These are phyloP conservation scores for Hippocampus mohnikei DNA, from an alignment of 2,113 vertebrate genomes.

Conservation along the genomic window DNA sequence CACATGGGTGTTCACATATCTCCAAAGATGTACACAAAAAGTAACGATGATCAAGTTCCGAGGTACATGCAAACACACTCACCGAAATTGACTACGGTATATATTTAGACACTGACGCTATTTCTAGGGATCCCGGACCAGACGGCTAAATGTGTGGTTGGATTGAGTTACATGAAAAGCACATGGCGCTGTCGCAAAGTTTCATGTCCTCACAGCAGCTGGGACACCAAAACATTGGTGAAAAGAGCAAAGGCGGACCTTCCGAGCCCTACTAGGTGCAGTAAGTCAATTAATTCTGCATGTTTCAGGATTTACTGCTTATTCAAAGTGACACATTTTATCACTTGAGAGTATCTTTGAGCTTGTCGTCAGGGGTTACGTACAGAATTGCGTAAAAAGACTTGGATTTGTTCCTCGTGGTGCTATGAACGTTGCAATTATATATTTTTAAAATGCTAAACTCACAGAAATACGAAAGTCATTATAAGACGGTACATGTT, in stretches of 20 bases:
- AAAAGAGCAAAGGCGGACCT: neutral
- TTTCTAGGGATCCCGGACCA: slow-evolving; percentile 48
- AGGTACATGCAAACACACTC: neutral
- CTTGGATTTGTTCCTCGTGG: neutral
- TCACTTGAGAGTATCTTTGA: neutral
- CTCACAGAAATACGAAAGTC: too few relatives aligned
- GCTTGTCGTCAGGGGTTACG: neutral
- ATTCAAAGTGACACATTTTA: neutral
- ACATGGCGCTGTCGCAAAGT: slow-evolving; percentile 14
- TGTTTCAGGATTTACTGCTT: neutral
- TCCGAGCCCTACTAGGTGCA: slow-evolving; percentile 34
- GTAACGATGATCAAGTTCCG: too few relatives aligned
- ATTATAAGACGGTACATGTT: too few relatives aligned
- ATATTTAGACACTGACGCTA: slow-evolving; percentile 37
- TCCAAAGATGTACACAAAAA: too few relatives aligned
- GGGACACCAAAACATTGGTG: slow-evolving; percentile 1
- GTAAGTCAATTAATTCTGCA: neutral
- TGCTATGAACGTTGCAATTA: neutral
- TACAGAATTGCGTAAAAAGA: neutral
- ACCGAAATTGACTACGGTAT: neutral
- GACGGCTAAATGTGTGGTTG: slow-evolving; percentile 44
- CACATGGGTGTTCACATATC: too few relatives aligned
- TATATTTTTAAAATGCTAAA: neutral
- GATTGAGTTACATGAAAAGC: slow-evolving; percentile 58
- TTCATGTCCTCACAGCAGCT: slow-evolving; percentile 5